Base-by-base conservation (phyloP, 1,140 invertebrate genomes). In the Halotydeus destructor region DNA sequence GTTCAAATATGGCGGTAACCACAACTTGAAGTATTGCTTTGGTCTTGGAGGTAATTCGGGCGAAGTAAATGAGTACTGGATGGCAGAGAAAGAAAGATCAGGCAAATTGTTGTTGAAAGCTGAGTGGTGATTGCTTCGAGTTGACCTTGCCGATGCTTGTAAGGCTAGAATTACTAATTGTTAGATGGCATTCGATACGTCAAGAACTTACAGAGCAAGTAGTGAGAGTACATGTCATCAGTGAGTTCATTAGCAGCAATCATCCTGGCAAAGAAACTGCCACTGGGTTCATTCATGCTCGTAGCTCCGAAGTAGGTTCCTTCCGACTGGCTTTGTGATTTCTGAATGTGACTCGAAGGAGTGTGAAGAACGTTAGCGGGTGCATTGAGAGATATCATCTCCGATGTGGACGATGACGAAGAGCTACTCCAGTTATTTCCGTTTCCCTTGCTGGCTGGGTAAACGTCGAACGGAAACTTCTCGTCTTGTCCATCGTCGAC, bases 21-120 rank as follows among this genome's bases (percentile, higher is more conserved):
- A 72, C 54, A 83, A 78, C 53, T 82, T 83, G 58, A 88, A 88
- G 61, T 80, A 88, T 51, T 77, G 76, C 50, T 63, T 60, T 14
- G 57, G 56, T 51, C 76, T 77, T 1, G 72, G 71, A 64, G 68
- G 43, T 39, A 54, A 46, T 41, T 52, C n/a, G n/a, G n/a, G n/a
- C n/a, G 42, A 22, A 33, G 39, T 5, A 30, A 32, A 21, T 34
- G 46, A 8, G 37, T 26, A 12, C 26, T 27, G 2, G 42, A 28
- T 6, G 42, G 33, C 19, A 39, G 37, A 11, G 39, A 38, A 33
- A 41, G 39, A 41, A 14, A 31, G 39, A 34, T 41, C 33, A 35
- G 9, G 9, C 2, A 41, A 38, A 14, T 22, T 25, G 22, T 21
- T 38, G 23, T 31, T 9, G 19, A 41, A 41, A 32, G 23, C 39